Base-by-base conservation (phyloP, 2,888 invertebrate genomes). In the Torymus tubicola region DNA sequence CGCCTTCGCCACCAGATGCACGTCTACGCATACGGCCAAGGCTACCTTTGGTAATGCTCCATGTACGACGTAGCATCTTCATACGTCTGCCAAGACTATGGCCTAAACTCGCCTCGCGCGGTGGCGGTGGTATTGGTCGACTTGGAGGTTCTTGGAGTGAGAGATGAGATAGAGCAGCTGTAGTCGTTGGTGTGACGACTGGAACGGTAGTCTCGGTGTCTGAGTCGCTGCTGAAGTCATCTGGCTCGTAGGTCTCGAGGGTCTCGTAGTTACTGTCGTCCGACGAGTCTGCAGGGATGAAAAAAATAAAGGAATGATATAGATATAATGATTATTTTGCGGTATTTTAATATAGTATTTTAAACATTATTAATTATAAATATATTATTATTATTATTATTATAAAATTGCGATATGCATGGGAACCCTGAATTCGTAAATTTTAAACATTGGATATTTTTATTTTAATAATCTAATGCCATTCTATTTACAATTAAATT, bases 21-120 rank as follows among this genome's bases (percentile, higher is more conserved):
- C 87, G 86, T 18, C 87, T 84, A 0, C 82, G 82, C 73, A 90
- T 90, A 0, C 89, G 86, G 3, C 89, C 89, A 2, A 90, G 83
- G 52, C 89, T 90, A 2, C 89, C 90, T 78, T 90, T 90, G 16
- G 90, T 90, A 61, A 90, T 88, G 80, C 89, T 90, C 90, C 90
- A 90, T 0, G 89, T 90, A 63, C 90, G 85, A 8, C 89, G 84
- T 0, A 90, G 82, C 84, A 90, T 88, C 71, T 89, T 90, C 83
- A 90, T 89, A 63, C 86, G 84, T n/a, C 85, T 86, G 2, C 89
- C 89, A 4, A 90, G 81, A 2, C 86, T 88, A 53, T 88, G 87
- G 1, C 87, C 89, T 2, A 90, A 80, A 60, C 88, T 90, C 18
- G 86, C 86, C 74, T 89, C 89, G 52, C 88, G 85, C 1, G 89